A percentile compares a stretch with the other conserved stretches of the same genome.
Conservation (phyloP, 1,140 invertebrate species). For the Carposina sasakii region DNA sequence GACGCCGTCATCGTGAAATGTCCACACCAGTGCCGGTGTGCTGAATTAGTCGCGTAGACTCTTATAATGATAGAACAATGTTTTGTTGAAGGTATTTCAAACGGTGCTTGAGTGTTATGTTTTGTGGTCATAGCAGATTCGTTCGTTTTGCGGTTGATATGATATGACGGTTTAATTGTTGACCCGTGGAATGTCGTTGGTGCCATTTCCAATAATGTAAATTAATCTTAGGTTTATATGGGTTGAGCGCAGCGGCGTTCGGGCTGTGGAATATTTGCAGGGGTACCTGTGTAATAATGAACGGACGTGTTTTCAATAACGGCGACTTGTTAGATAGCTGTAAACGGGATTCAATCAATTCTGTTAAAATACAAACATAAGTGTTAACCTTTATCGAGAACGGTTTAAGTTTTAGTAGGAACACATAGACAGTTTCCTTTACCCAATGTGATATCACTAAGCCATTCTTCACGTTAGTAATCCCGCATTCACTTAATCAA, state of each 20-base stretch:
- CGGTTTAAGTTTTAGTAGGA: no score
- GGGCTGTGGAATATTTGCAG: no score
- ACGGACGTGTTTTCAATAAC: no score
- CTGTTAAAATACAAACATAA: no score
- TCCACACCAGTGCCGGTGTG: not conserved
- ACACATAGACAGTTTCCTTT: no score
- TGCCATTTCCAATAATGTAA: slow-evolving; percentile 61
- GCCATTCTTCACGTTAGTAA: slow-evolving; percentile 30
- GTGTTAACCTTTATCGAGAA: no score
- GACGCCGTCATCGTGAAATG: not conserved
- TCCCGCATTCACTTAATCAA: slow-evolving; percentile 39
- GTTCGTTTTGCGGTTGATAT: slow-evolving; percentile 35
- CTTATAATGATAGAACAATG: slow-evolving; percentile 38
- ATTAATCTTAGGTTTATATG: slow-evolving; percentile 37
- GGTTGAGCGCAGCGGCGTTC: slow-evolving; percentile 19
- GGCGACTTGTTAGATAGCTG: no score
- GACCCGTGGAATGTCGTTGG: slow-evolving; percentile 66
- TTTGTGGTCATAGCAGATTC: slow-evolving; percentile 52
- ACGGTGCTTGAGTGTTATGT: slow-evolving; percentile 66
- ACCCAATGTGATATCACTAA: slow-evolving; percentile 30
- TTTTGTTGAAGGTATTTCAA: slow-evolving; percentile 58
- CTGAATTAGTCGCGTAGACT: not conserved
- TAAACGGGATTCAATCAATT: no score
- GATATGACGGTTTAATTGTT: slow-evolving; percentile 56
- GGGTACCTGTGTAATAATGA: no score